Base-by-base conservation (phyloP, 2,113 vertebrate genomes). In the Egretta garzetta region DNA sequence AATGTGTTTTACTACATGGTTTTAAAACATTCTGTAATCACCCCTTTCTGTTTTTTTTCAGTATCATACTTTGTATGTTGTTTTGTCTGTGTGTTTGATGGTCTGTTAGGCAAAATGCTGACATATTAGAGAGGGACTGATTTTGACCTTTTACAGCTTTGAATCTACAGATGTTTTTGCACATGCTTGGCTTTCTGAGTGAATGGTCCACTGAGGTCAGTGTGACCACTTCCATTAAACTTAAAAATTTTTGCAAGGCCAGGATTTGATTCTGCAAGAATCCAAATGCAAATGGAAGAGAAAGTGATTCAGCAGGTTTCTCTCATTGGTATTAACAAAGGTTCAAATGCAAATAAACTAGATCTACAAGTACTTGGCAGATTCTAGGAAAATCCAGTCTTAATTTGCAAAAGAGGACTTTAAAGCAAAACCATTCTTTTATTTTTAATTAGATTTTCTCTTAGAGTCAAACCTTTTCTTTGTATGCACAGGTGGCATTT, bases 71-170 rank as follows among this genome's bases (percentile, higher is more conserved):
- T 45, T 7, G 3, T 37, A 56, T 26, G 18, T 23, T 70, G 10
- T 76, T 89, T 84, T 59, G 11, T 58, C 20, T 67, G 52, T 9
- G 1, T 47, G 17, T 66, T 84, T 89, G 45, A 49, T 66, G 9
- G 8, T 8, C 22, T 79, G 24, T 17, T 52, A 76, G 45, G 30
- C 50, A 92, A 88, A 90, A 86, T 37, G 13, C 17, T 83, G 33
- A 73, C 10, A 75, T 82, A 90, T 73, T 86, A 80, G 30, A 85
- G 30, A n/a, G 21, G 35, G 43, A 86, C 52, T 75, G 45, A 49
- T 86, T 93, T 86, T 86, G 79, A 92, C 66, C 58, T 86, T 96
- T 95, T 86, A 32, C n/a, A 63, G 26, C n/a, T 86, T 84, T 73
- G 68, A 86, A 80, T 71, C 26, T 73, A 49, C 35, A 90, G 52